Evolutionary conservation across 2,888 invertebrate species (phyloP), one percentile per base, ranked within the genome.

Genomic region (Lasius fuliginosus): DNA sequence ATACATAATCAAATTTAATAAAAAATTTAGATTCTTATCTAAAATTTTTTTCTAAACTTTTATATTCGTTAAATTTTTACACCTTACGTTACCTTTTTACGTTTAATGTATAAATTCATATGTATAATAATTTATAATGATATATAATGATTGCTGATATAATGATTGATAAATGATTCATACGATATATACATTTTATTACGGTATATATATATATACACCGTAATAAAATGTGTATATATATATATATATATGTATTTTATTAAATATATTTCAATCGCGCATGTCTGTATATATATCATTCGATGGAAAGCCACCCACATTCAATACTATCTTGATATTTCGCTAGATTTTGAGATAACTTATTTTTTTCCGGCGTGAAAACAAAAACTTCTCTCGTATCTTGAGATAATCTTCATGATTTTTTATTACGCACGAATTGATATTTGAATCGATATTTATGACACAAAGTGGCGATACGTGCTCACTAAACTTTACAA

Each of bases 1-100:
- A 15, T 15, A n/a, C 27, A 79, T 46, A 42, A 30, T 42, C 33
- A 69, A 77, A 40, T 69, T 58, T 71, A 71, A 71, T 23, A 46
- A 15, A 71, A n/a, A 49, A 49, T 8, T 49, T 49, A 49, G n/a
- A 40, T 3, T 53, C 27, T 12, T 2, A n/a, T 58, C 4, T 56
- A 11, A 30, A 74, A 74, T 23, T 40, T 23, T 74, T 5, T 68
- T 56, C n/a, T 9, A 68, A 40, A 15, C 12, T 68, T 11, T 40
- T 12, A 76, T 27, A 23, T 18, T 33, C 36, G 9, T 23, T 64
- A 12, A 42, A 42, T 12, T 42, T 42, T 42, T 42, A 49, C n/a
- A 18, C 8, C 23, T 23, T 23, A 23, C 23, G 23, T 23, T 23
- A 23, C 23, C 23, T 23, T 23, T 23, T 23, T 23, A 23, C 8